Base-by-base conservation (phyloP, 2,888 invertebrate genomes). In the Ormyrus pomaceus region DNA sequence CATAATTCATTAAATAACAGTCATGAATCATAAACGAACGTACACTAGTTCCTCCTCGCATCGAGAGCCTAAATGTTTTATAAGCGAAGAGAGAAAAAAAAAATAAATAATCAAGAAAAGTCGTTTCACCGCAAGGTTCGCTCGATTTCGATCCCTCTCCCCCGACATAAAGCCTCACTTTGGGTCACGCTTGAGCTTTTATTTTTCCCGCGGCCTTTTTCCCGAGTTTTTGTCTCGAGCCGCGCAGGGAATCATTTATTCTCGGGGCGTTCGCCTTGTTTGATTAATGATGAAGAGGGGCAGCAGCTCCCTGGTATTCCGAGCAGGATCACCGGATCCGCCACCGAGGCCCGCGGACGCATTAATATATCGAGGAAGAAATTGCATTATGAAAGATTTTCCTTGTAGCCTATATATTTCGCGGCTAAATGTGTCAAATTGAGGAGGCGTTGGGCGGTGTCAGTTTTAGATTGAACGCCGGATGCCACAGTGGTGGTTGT, bases 311-410 rank as follows among this genome's bases (percentile, higher is more conserved):
- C 19, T 2, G 19, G 19, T 19, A 19, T 61, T 68, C 61, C 46
- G 50, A 6, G 10, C 56, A n/a, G 76, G 62, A 62, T 69, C 48
- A 62, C 34, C 9, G 65, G 46, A 9, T 53, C 11, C 53, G 45
- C 19, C 46, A 34, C 13, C 13, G 48, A 10, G n/a, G 7, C 46
- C 64, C 59, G 46, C 50, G 50, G 68, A 58, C 46, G 45, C 66
- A 66, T 55, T 69, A 61, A 69, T 61, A 48, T 10, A 76, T 76
- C 19, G 55, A 62, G 62, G 56, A 45, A 61, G 69, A 68, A 75
- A 76, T 76, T 69, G 61, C 68, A 76, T 76, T 69, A 76, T 69
- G 55, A 69, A 56, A 56, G 76, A 70, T 50, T 62, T 56, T 56
- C 6, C 64, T 9, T 48, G 51, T 61, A 61, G 3, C 45, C 19